phyloP scores from a whole-genome alignment of 1,140 invertebrate species.

The Geopemphigus sp. region DNA sequence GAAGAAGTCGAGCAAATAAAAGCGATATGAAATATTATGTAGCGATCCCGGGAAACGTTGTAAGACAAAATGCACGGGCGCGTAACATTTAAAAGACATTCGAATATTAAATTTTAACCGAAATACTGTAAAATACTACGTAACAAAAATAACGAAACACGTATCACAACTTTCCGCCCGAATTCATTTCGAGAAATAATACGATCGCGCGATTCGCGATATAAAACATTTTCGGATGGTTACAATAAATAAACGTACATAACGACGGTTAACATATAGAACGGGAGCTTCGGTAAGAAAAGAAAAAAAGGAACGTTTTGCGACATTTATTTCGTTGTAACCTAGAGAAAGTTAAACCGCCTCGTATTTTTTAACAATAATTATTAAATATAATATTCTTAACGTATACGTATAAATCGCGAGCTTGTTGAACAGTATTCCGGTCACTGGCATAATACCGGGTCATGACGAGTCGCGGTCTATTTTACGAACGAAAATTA shows the following conservation, averaged over 20 bases:
- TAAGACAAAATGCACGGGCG: background rate
- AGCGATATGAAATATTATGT: slow-evolving; percentile 27
- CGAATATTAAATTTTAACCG: slow-evolving; percentile 18
- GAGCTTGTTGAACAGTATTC: too few relatives aligned
- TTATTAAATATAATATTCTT: too few relatives aligned
- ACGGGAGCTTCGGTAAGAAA: too few relatives aligned
- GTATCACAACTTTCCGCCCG: background rate
- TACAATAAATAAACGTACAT: background rate
- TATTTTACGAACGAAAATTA: too few relatives aligned
- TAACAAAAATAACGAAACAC: background rate
- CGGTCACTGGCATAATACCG: too few relatives aligned
- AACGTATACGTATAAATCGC: too few relatives aligned
- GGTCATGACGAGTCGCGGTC: too few relatives aligned
- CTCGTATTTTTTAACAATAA: too few relatives aligned
- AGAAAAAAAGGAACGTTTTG: too few relatives aligned
- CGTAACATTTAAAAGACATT: slow-evolving; percentile 25
- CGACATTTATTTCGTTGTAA: too few relatives aligned
- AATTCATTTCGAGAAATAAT: slow-evolving; percentile 7
- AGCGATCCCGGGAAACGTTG: background rate
- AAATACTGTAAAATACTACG: background rate
- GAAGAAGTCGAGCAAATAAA: slow-evolving; percentile 3
- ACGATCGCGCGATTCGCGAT: background rate
- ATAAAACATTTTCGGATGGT: background rate
- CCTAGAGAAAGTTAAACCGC: too few relatives aligned
- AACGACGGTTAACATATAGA: background rate